phyloP scores from a whole-genome alignment of 2,113 vertebrate species.

The Pogona vitticeps region DNA sequence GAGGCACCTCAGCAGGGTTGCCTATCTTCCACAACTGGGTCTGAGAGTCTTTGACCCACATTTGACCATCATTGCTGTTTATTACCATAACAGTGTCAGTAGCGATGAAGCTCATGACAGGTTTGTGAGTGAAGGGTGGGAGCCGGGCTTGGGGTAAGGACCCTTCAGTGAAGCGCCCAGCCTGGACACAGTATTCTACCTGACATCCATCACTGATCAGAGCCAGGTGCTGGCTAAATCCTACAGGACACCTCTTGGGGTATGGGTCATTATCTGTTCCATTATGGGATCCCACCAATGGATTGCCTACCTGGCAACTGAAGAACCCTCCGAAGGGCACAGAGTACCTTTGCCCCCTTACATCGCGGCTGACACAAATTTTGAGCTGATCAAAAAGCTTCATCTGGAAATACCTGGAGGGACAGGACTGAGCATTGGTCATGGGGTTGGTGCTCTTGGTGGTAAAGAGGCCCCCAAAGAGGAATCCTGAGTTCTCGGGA shows the following conservation, averaged over 20 bases:
- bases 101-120: conserved; percentile 69
- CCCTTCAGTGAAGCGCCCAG: conserved; percentile 79
- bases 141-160: conserved; percentile 77
- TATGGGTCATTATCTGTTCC: background rate
- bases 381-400: conserved; percentile 79
- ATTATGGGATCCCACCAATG: conserved; percentile 59
- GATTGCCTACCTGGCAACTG: conserved; percentile 86
- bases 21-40: conserved; percentile 81
- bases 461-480: conserved; percentile 89
- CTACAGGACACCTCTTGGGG: conserved; percentile 78
- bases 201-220: conserved; percentile 88
- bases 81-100: conserved; percentile 84
- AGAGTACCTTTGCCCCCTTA: conserved; percentile 65
- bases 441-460: conserved; percentile 76
- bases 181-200: conserved; percentile 86
- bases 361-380: conserved; percentile 85
- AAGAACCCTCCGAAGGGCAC: conserved; percentile 91
- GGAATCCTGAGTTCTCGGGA: conserved; percentile 72
- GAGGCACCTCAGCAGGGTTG: conserved; percentile 67
- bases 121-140: conserved; percentile 82
- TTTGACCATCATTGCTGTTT: conserved; percentile 69
- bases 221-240: conserved; percentile 88
- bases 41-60: conserved; percentile 82
- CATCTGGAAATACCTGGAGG: conserved; percentile 69
- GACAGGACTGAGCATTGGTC: conserved; percentile 84